Conservation (phyloP, 92 coral and sea anemone genomes). For the Pocillopora meandrina region DNA sequence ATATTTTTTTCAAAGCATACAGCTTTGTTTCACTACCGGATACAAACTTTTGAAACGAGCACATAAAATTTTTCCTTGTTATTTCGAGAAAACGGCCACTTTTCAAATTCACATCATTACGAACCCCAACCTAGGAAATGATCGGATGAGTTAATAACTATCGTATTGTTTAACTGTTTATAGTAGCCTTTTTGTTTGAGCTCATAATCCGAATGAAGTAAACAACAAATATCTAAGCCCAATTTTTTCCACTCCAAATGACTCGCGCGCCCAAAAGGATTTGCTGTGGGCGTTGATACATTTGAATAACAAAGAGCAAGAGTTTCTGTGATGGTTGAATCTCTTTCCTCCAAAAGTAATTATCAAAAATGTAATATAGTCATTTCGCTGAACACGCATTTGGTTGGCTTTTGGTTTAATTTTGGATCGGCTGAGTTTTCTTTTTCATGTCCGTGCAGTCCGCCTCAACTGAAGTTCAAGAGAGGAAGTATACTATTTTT, state of each 20-base stretch:
- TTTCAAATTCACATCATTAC: background rate
- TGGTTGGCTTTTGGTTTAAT: no score
- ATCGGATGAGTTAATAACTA: constrained; percentile 13
- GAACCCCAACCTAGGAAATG: constrained; percentile 15
- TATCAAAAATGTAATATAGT: constrained; percentile 6
- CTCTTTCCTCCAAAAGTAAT: background rate
- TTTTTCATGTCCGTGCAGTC: no score
- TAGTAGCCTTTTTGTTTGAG: constrained; percentile 8
- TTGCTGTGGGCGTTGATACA: constrained; percentile 1
- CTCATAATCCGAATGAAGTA: background rate
- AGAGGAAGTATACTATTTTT: no score
- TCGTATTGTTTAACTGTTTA: constrained; percentile 10
- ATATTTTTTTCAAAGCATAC: constrained; percentile 13
- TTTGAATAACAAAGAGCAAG: background rate
- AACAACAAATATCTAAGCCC: constrained; percentile 16
- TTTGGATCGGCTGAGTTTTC: no score
- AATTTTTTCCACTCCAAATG: constrained; percentile 16
- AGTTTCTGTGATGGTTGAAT: background rate
- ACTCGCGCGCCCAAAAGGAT: background rate
- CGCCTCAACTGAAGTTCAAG: no score
- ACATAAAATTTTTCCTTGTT: constrained; percentile 9
- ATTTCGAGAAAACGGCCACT: background rate
- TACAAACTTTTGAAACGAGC: constrained; percentile 2
- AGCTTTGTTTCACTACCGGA: constrained; percentile 15
- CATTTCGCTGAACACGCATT: no score